phyloP scores from a whole-genome alignment of 2,888 invertebrate species.

The Phymatocera aterrima region DNA sequence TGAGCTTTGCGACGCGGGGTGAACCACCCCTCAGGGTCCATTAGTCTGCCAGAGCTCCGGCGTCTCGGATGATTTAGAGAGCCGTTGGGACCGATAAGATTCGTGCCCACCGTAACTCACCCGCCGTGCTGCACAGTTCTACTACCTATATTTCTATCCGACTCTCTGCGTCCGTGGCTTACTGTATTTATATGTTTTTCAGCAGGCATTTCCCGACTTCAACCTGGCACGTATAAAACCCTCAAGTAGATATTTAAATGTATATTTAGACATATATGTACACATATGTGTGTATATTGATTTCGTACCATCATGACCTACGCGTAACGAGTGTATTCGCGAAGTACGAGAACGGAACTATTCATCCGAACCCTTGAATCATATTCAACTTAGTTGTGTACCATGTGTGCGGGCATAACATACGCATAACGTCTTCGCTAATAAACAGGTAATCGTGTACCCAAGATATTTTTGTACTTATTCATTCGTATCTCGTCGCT shows the following conservation, averaged over 20 bases:
- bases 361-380: neutral
- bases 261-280: neutral
- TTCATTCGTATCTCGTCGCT: no score
- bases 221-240: neutral
- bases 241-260: neutral
- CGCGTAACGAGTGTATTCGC: neutral
- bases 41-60: conserved; percentile 53
- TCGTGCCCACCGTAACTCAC: conserved; percentile 55
- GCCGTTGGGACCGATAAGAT: conserved; percentile 66
- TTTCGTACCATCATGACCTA: neutral
- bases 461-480: no score
- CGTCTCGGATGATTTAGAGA: conserved; percentile 62
- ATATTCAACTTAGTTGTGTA: conserved; percentile 5
- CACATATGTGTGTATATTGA: neutral
- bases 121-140: conserved; percentile 46
- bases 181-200: neutral
- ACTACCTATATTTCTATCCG: conserved; percentile 30
- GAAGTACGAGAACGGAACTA: conserved; percentile 28
- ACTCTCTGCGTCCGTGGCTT: neutral
- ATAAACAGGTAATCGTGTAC: neutral
- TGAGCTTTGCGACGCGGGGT: conserved; percentile 25
- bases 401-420: neutral
- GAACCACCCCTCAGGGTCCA: conserved; percentile 53
- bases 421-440: neutral
- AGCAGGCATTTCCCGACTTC: neutral